Conservation (phyloP, 53 echinoderm and acorn worm species). For the Holothuria leucospilota region DNA sequence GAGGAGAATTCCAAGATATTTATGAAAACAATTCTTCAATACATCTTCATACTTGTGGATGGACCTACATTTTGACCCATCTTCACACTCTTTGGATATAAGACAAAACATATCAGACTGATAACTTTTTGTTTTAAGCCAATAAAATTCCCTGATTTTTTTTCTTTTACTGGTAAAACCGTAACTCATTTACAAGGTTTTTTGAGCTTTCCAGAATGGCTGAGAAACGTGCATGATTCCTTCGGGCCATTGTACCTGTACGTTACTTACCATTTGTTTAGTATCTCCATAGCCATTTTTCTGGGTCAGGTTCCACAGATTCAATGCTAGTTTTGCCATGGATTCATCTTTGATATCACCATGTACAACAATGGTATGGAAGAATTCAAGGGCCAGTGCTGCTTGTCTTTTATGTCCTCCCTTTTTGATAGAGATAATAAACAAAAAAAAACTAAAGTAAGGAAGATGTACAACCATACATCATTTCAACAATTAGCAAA, state of each 20-base stretch:
- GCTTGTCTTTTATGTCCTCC: constrained; percentile 88
- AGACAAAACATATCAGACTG: too few relatives aligned
- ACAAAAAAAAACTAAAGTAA: background rate
- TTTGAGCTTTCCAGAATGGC: too few relatives aligned
- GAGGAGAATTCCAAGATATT: too few relatives aligned
- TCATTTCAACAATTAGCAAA: background rate
- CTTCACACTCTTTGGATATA: too few relatives aligned
- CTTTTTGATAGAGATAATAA: constrained; percentile 19
- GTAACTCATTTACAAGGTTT: too few relatives aligned
- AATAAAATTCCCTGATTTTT: too few relatives aligned
- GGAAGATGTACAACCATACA: background rate
- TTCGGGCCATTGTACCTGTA: background rate
- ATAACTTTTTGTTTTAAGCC: too few relatives aligned
- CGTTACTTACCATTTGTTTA: constrained; percentile 90
- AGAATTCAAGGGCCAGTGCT: constrained; percentile 79
- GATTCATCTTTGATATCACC: constrained; percentile 78
- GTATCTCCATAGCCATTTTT: constrained; percentile 95
- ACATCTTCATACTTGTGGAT: too few relatives aligned
- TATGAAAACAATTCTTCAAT: too few relatives aligned
- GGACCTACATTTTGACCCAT: too few relatives aligned
- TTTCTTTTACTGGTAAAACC: too few relatives aligned
- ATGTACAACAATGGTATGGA: constrained; percentile 80
- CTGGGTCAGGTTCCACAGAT: constrained; percentile 98
- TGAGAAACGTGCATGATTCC: too few relatives aligned
- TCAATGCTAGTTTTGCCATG: constrained; percentile 78